phyloP scores from a whole-genome alignment of 2,797 vertebrate genomes.

The Tenualosa ilisha region DNA sequence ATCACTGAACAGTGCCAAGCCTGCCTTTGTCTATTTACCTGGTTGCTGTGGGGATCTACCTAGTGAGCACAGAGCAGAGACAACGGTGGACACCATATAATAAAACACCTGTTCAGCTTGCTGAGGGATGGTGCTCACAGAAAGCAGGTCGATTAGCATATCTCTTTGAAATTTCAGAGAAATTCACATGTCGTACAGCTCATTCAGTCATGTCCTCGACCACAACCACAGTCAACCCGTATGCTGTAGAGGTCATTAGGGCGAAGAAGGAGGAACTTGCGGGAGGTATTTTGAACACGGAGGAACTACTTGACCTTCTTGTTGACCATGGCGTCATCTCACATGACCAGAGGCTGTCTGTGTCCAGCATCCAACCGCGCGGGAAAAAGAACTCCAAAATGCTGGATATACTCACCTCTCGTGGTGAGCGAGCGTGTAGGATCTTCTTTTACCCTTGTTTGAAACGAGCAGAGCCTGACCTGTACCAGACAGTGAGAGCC shows the following conservation, averaged over 20 bases:
- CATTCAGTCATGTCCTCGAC: conserved; percentile 47
- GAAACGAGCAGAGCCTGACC: conserved; percentile 75
- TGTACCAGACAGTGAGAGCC: conserved; percentile 73
- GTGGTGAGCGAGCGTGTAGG: conserved; percentile 79
- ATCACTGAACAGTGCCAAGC: background rate
- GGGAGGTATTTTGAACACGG: conserved; percentile 72
- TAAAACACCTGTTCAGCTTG: conserved; percentile 7
- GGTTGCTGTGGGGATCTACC: conserved; percentile 16
- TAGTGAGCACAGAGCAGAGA: background rate
- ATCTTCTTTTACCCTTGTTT: conserved; percentile 84
- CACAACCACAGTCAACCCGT: conserved; percentile 70
- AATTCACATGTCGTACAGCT: background rate
- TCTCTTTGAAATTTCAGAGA: background rate
- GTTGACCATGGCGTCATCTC: conserved; percentile 70
- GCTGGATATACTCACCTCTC: conserved; percentile 75
- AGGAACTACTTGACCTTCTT: conserved; percentile 73
- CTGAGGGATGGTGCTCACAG: background rate
- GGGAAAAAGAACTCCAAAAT: conserved; percentile 74
- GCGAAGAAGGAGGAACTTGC: conserved; percentile 73
- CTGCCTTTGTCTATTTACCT: background rate
- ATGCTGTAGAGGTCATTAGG: conserved; percentile 73
- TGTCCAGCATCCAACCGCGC: conserved; percentile 69
- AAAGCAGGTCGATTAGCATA: background rate
- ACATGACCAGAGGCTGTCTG: conserved; percentile 68
- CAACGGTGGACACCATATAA: background rate